phyloP scores from a whole-genome alignment of 2,113 vertebrate species.

The Lagopus leucura region DNA sequence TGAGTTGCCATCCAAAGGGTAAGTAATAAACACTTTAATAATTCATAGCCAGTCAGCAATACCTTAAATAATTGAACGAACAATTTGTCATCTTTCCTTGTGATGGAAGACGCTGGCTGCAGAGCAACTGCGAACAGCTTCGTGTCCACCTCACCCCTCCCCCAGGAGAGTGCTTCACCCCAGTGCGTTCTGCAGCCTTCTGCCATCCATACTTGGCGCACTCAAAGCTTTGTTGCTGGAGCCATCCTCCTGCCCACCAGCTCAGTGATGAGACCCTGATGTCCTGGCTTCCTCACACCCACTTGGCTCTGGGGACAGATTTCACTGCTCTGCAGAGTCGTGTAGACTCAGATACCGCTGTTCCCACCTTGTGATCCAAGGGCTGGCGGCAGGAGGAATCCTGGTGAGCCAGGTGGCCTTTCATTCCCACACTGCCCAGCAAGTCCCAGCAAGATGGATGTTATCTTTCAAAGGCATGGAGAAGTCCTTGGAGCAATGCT shows the following conservation, averaged over 20 bases:
- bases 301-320: neutral
- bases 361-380: neutral
- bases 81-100: constrained; percentile 50
- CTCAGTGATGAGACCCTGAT: neutral
- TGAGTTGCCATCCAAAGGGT: constrained; percentile 46
- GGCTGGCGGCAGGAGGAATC: neutral
- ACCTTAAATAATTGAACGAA: constrained; percentile 67
- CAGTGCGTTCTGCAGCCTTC: neutral
- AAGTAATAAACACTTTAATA: constrained; percentile 67
- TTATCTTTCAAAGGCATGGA: constrained; percentile 38
- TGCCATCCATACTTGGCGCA: neutral
- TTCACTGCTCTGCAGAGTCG: neutral
- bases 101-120: neutral
- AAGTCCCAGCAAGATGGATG: constrained; percentile 24
- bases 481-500: constrained; percentile 6
- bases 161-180: neutral
- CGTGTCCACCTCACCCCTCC: neutral
- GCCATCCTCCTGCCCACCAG: neutral
- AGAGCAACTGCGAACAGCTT: neutral
- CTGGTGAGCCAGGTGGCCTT: neutral
- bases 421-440: neutral
- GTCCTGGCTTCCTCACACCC: neutral
- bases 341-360: neutral
- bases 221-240: neutral
- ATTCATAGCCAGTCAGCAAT: constrained; percentile 52